Evolutionary conservation across 2,888 invertebrate species (phyloP).

Genomic region (Catocala nupta): DNA sequence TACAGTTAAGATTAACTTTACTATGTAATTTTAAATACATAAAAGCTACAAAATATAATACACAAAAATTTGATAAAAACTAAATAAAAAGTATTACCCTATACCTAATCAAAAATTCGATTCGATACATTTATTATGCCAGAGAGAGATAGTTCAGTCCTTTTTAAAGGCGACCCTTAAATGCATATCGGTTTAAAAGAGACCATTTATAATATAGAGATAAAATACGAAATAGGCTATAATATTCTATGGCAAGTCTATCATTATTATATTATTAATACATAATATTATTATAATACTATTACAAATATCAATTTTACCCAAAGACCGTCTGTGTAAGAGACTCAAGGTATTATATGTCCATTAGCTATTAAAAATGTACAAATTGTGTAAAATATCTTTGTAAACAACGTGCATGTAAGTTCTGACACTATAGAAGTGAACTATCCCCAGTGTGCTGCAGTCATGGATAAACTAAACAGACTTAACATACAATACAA

Average conservation of each 20-base stretch:
- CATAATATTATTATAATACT: neutral
- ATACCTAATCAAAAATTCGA: conserved; percentile 35
- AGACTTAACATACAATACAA: conserved; percentile 48
- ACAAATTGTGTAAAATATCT: conserved; percentile 5
- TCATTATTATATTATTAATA: neutral
- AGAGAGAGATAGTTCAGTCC: conserved; percentile 46
- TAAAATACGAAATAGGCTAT: conserved; percentile 5
- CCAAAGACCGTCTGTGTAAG: conserved; percentile 2
- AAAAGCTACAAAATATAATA: conserved; percentile 64
- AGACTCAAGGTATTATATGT: neutral
- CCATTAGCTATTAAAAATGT: neutral
- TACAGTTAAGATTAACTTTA: conserved; percentile 62
- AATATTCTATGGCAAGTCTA: conserved; percentile 15
- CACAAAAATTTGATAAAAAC: conserved; percentile 58
- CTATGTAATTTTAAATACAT: conserved; percentile 69
- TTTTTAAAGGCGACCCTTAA: conserved; percentile 9
- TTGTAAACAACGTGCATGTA: neutral
- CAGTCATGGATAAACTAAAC: conserved; percentile 60
- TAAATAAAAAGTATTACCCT: conserved; percentile 46
- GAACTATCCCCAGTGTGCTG: conserved; percentile 44
- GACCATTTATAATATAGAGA: neutral
- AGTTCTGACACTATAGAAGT: conserved; percentile 25
- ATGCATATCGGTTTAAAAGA: conserved; percentile 6
- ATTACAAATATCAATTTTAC: conserved; percentile 3
- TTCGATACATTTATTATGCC: conserved; percentile 40